These are phyloP conservation scores for Lymantria monacha DNA, from an alignment of 2,888 invertebrate genomes.

Conservation along the genomic window DNA sequence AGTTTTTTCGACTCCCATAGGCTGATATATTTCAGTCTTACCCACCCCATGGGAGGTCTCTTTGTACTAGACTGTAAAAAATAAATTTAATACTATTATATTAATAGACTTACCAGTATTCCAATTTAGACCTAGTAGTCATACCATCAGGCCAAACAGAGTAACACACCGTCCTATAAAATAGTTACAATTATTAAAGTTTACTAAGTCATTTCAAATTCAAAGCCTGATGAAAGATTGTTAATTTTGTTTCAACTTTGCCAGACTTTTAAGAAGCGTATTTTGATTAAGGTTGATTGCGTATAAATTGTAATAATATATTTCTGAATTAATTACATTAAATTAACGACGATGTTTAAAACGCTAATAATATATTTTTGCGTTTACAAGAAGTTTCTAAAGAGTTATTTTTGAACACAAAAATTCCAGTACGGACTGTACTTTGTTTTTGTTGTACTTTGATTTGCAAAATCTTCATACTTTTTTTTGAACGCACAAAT, in stretches of 20 bases:
- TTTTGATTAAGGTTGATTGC: not conserved
- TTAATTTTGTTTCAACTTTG: not conserved
- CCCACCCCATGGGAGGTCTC: no score
- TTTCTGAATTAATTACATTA: not conserved
- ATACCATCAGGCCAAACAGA: conserved; percentile 93
- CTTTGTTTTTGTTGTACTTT: no score
- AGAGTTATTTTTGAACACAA: no score
- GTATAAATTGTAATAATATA: not conserved
- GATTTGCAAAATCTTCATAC: no score
- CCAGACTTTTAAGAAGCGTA: not conserved
- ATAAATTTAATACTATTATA: no score
- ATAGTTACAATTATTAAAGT: not conserved
- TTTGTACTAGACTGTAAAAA: no score
- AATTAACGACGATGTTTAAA: not conserved
- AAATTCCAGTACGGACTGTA: no score
- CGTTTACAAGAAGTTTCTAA: no score
- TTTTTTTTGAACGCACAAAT: no score
- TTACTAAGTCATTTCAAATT: not conserved
- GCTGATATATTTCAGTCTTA: no score
- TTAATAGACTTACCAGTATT: conserved; percentile 86
- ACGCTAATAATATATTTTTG: no score
- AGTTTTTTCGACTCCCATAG: no score
- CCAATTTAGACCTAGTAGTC: conserved; percentile 86
- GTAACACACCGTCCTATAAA: conserved; percentile 88
- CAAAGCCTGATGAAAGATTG: not conserved